Base-by-base conservation (phyloP, 2,113 vertebrate species). In the Cyphomyrus discorhynchus region DNA sequence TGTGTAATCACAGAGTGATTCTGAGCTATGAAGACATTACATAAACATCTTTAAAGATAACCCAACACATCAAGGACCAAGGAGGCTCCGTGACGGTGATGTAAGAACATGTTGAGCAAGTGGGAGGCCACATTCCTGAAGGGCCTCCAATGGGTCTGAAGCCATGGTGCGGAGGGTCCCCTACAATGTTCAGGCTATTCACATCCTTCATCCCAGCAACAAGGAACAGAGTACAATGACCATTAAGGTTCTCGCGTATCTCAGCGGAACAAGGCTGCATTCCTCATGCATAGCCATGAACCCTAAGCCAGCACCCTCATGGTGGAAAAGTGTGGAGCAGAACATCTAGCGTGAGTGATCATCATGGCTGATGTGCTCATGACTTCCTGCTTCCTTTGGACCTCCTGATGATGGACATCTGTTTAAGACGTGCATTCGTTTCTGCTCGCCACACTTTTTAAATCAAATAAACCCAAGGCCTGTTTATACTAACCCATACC, bases 381-480 rank as follows among this genome's bases (percentile, higher is more conserved):
- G 17, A n/a, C 19, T 24, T 89, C 49, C 52, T 39, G 3, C 49
- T 21, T 62, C 19, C 24, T 31, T 49, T 49, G 47, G 87, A 88
- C 46, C 35, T 89, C 74, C 35, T 17, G n/a, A 45, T 42, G 49
- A 83, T 45, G 31, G 74, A 82, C 7, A 2, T 19, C 17, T 82
- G 88, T 89, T 53, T 89, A 82, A 80, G 62, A 47, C 70, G 39
- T 17, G 19, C 74, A 89, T 80, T 82, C 35, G 49, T 11, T 49
- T 56, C 17, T 56, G 11, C 15, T 35, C 42, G 24, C n/a, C 88
- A 56, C 49, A 82, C 49, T n/a, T 89, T 45, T 89, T 6, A 83
- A 89, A 89, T 52, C 3, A 89, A 89, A 89, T 89, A 89, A 89
- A 89, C 74, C 19, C 11, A 50, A 13, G 27, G 19, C 39, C 74